Base-by-base conservation (phyloP, 2,797 vertebrate species). In the Pangasius macronema region DNA sequence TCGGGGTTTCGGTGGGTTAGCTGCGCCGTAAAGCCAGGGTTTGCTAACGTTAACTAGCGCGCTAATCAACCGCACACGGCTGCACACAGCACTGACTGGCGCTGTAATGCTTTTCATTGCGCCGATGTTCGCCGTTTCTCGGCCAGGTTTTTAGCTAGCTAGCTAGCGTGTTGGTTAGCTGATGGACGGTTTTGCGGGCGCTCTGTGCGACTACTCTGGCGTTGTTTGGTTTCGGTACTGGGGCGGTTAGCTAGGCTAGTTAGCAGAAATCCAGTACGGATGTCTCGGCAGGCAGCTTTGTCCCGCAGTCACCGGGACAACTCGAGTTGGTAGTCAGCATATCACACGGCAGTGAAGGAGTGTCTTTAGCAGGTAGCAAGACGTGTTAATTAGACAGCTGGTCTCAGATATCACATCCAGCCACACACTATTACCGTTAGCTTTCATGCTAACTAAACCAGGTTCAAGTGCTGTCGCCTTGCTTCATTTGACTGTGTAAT, bases 211-310 rank as follows among this genome's bases (percentile, higher is more conserved):
- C 83, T 76, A 76, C 84, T 90, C 93, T 93, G 93, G 93, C 92
- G 93, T 86, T 82, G 89, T 73, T 88, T 91, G 85, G 91, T 82
- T 90, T 89, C 90, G 92, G 92, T 92, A 93, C 92, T 92, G 90
- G 95, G 94, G 94, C 93, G 94, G 94, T 93, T 95, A 95, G 92
- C 91, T 93, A 83, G 87, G 91, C 94, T 93, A 94, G 94, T 93
- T 94, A 92, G 92, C 84, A 73, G 51, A 84, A 84, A 85, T 84
- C 91, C 94, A 90, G 91, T 83, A 82, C 94, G 94, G 95, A 94
- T 94, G 93, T 94, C 91, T 92, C 57, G 89, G 88, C 93, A 94
- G 92, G 87, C 92, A 85, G 86, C 88, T 90, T 85, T 82, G 93
- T 93, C 94, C 94, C 94, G 72, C 91, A 88, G 85, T 92, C 51